Base-by-base conservation (phyloP, 92 coral and sea anemone genomes). In the Bergia puertoricense region DNA sequence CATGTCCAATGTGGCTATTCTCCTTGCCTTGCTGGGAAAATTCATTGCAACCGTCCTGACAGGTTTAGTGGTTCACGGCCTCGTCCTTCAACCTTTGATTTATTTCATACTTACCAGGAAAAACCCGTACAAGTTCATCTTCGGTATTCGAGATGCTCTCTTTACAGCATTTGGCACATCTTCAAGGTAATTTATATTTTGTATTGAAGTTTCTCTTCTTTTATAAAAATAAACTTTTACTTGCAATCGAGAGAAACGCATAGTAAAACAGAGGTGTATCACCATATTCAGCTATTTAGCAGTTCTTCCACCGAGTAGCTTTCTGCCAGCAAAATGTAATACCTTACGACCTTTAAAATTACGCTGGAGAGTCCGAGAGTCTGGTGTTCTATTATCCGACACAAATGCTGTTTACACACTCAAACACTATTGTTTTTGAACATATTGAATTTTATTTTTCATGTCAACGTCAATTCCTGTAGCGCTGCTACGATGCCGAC, bases 401-500 rank as follows among this genome's bases (percentile, higher is more conserved):
- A 9, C 13, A 1, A 9, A 57, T 9, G 10, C 0, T 9, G 13
- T 57, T 57, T 57, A 9, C 16, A 57, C 13, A 9, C 16, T 57
- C 16, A 2, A 10, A 74, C 13, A 18, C 16, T 40, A 23, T 8
- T 8, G 8, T 38, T 9, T 6, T 2, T 37, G 13, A 40, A 4
- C 20, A 50, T 13, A 6, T 37, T 8, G 7, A 20, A 20, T 18
- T 48, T 1, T 30, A 30, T 30, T 30, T 30, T 30, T 30, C 30
- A 30, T 5, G 6, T n/a, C 0, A 80, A 48, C 8, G 6, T 4
- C 14, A 2, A 22, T 10, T 45, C 23, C 22, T 81, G 23, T 79
- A 96, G 98, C 77, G 93, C 98, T 56, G 98, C 98, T 8, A 96
- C 98, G 39, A 90, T 96, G 73, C 98, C 98, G 6, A 95, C 93